These are phyloP conservation scores for Mirounga angustirostris DNA, from an alignment of 2,113 vertebrate genomes.

Conservation along the genomic window DNA sequence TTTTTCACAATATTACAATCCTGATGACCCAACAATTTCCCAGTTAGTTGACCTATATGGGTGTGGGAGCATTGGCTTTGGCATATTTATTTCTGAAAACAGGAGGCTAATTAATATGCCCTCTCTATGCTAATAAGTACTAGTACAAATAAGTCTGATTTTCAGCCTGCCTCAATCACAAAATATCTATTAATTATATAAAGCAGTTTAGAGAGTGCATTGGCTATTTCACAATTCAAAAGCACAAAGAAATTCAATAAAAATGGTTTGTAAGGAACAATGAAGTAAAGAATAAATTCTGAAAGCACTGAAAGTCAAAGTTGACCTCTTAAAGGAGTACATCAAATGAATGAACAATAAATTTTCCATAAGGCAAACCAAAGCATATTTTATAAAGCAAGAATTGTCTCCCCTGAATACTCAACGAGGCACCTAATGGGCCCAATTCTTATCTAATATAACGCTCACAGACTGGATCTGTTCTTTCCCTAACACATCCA, in stretches of 20 bases:
- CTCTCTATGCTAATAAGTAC: constrained; percentile 23
- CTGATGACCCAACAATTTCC: not conserved
- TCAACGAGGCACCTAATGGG: constrained; percentile 67
- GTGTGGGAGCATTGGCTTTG: not conserved
- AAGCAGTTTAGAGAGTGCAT: constrained; percentile 49
- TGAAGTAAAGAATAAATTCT: constrained; percentile 77
- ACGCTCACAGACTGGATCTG: constrained; percentile 26
- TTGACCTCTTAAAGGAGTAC: constrained; percentile 80
- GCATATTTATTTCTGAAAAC: constrained; percentile 56
- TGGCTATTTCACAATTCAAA: constrained; percentile 69
- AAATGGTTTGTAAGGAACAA: constrained; percentile 69
- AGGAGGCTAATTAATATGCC: constrained; percentile 37
- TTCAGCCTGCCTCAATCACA: constrained; percentile 49
- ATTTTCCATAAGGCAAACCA: constrained; percentile 77
- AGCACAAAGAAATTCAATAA: constrained; percentile 70
- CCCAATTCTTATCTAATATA: constrained; percentile 23
- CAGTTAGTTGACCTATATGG: not conserved
- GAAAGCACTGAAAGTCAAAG: constrained; percentile 70
- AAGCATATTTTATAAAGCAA: constrained; percentile 77
- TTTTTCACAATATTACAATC: not conserved
- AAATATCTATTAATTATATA: constrained; percentile 67
- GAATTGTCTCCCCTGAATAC: constrained; percentile 71
- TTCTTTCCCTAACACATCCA: not conserved
- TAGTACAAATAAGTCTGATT: constrained; percentile 58
- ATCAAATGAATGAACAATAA: constrained; percentile 81